Base-by-base conservation (phyloP, 1,140 invertebrate species). In the Conus ventricosus region DNA sequence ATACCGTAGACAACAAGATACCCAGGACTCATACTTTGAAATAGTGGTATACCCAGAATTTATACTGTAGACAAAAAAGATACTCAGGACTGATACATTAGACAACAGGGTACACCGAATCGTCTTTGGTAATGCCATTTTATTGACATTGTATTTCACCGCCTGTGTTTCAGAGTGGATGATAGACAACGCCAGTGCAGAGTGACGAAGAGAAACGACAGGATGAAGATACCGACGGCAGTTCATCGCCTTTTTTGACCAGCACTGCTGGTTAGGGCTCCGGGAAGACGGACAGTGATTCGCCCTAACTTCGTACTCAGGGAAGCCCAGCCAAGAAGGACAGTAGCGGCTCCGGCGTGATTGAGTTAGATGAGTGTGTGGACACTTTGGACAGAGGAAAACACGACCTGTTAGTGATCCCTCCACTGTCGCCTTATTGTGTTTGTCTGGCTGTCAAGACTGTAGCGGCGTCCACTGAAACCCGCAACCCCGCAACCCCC, bases 361-460 rank as follows among this genome's bases (percentile, higher is more conserved):
- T 81, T 15, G 51, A 81, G 80, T 81, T 81, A 81, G 80, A 55
- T 53, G 23, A 81, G 76, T 23, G 76, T 78, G 76, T 78, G 76
- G 67, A 71, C 67, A 71, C 13, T n/a, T 71, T n/a, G 67, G 67
- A 71, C 67, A 81, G 80, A 54, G 51, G 7, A 15, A 81, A 39
- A 23, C 39, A 53, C 6, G 39, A 23, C 80, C 17, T 81, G 80
- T 81, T 81, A 81, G 39, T 54, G 39, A 51, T 54, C 51, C 51
- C 51, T 54, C 80, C 80, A 55, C 39, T 17, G 51, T 23, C 13
- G 80, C 80, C 17, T 81, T 53, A 81, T 81, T 54, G 80, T 81
- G 80, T 81, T 81, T 81, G 80, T 54, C 80, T 81, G 80, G 51
- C 27, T 81, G 80, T 81, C 80, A 53, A 81, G 80, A 81, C 80